Percentiles rank a stretch among this genome's conserved stretches.
phyloP scores from a whole-genome alignment of 2,113 vertebrate species.

The Pseudopipra pipra region DNA sequence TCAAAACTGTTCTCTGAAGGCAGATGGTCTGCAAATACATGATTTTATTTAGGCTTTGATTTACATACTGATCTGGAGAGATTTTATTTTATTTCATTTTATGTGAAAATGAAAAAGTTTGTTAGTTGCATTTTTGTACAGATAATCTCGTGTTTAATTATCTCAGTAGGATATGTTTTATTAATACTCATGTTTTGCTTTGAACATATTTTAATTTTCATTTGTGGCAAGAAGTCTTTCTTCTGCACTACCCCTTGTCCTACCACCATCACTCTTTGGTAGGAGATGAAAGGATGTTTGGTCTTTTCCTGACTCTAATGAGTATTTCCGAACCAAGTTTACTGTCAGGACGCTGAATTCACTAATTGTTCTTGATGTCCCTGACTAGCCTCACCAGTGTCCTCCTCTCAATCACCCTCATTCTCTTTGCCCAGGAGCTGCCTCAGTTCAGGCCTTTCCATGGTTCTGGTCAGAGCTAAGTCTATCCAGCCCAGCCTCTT shows the following conservation, averaged over 20 bases:
- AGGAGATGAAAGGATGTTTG: not conserved
- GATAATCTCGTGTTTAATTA: not conserved
- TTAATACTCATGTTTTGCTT: not conserved
- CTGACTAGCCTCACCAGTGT: not conserved
- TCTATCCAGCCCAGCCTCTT: not conserved
- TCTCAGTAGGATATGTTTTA: conserved; percentile 10
- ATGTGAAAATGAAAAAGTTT: not conserved
- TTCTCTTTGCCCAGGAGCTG: not conserved
- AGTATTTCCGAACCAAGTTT: not conserved
- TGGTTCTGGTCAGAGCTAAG: not conserved
- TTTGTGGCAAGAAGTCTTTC: not conserved
- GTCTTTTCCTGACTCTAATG: not conserved
- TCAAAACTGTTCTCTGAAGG: not conserved
- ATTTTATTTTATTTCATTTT: not conserved
- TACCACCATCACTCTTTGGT: not conserved
- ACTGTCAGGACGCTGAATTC: not conserved
- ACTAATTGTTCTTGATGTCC: not conserved
- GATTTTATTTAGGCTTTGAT: conserved; percentile 27
- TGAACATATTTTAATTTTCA: not conserved
- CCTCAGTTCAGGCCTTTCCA: not conserved
- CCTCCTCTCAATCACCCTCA: accelerated
- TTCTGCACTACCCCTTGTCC: not conserved
- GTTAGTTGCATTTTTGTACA: not conserved
- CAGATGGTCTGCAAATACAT: not conserved
- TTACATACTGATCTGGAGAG: not conserved